These are phyloP conservation scores for Achroia grisella DNA, from an alignment of 1,140 invertebrate genomes.

Conservation along the genomic window DNA sequence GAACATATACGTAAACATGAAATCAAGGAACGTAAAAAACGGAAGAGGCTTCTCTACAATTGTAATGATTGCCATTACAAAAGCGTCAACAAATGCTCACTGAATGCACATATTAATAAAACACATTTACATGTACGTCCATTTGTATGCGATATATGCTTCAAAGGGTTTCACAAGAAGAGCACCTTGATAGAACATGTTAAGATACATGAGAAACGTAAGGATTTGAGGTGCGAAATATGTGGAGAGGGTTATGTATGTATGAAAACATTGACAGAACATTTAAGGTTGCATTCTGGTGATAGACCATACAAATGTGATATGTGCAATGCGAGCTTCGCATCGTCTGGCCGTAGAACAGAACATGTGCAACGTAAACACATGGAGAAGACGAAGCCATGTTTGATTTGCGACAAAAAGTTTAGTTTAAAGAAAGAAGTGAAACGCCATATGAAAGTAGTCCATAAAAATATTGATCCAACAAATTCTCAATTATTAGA, in stretches of 20 bases:
- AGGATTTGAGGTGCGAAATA: constrained; percentile 39
- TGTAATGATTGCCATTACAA: constrained; percentile 37
- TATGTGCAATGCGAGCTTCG: constrained; percentile 34
- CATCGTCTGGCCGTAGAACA: constrained; percentile 38
- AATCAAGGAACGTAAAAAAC: constrained; percentile 5
- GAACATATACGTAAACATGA: constrained; percentile 18
- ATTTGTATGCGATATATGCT: constrained; percentile 32
- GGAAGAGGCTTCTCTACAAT: constrained; percentile 11
- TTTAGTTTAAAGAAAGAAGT: constrained; percentile 45
- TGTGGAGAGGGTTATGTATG: constrained; percentile 38
- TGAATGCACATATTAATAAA: constrained; percentile 47
- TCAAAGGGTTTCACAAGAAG: constrained; percentile 47
- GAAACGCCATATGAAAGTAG: constrained; percentile 38
- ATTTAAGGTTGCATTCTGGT: constrained; percentile 38
- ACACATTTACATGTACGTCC: constrained; percentile 36
- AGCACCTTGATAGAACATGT: constrained; percentile 42
- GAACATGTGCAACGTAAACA: constrained; percentile 48
- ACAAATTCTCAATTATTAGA: neutral
- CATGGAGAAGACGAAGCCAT: constrained; percentile 28
- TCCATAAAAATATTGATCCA: constrained; percentile 13
- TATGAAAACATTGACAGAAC: constrained; percentile 38
- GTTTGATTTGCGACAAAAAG: constrained; percentile 42
- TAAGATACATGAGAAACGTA: constrained; percentile 24
- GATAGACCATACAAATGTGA: constrained; percentile 40
- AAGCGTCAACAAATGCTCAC: constrained; percentile 32